Percentiles rank a stretch among this genome's conserved stretches.
Conservation (phyloP, 2,797 vertebrate species). For the Gymnodraco acuticeps region DNA sequence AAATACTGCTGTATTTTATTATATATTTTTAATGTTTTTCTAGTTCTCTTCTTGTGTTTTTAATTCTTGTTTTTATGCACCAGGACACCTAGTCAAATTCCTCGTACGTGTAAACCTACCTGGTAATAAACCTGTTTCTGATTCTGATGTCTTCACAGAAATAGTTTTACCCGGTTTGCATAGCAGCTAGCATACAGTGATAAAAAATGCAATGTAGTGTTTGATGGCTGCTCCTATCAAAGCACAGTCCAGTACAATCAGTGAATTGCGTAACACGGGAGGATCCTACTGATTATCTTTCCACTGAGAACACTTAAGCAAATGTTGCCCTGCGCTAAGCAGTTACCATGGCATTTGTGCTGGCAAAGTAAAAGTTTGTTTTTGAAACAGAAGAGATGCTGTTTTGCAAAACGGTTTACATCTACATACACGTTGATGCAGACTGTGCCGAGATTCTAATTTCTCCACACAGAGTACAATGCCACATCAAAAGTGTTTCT, state of each 20-base stretch:
- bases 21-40: no score
- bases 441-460: slow-evolving; percentile 13
- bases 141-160: neutral
- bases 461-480: neutral
- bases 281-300: slow-evolving; percentile 11
- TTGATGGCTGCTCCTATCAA: neutral
- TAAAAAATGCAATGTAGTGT: neutral
- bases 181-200: neutral
- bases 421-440: slow-evolving; percentile 13
- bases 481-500: neutral
- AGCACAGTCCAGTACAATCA: neutral
- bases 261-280: slow-evolving; percentile 24
- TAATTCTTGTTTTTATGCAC: no score
- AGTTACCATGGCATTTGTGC: slow-evolving; percentile 46
- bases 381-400: slow-evolving; percentile 23
- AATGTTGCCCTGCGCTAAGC: slow-evolving; percentile 39
- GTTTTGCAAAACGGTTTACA: slow-evolving; percentile 25
- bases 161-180: neutral
- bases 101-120: no score
- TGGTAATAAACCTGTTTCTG: no score
- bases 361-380: slow-evolving; percentile 23
- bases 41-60: no score
- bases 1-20: no score
- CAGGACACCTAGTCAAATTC: no score
- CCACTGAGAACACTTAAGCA: slow-evolving; percentile 30